Conservation (phyloP, 2,797 vertebrate species). For the Pangasius krempfi region DNA sequence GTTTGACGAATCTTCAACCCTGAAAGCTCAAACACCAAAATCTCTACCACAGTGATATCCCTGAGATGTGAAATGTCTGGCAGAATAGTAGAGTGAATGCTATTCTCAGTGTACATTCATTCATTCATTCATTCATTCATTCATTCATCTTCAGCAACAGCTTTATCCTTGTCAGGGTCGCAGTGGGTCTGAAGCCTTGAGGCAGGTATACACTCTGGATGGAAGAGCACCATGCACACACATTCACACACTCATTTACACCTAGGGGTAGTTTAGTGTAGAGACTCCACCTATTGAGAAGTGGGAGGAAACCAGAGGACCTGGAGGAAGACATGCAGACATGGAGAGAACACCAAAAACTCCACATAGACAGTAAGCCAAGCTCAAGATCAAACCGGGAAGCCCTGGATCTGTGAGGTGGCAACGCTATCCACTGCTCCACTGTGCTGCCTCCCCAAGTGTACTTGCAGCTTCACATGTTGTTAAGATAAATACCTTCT, state of each 20-base stretch:
- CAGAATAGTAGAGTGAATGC: neutral
- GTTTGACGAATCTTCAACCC: neutral
- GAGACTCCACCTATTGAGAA: neutral
- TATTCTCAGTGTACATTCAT: neutral
- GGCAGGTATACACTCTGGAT: neutral
- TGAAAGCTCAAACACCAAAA: neutral
- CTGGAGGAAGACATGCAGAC: neutral
- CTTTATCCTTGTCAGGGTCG: neutral
- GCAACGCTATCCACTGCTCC: neutral
- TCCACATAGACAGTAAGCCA: neutral
- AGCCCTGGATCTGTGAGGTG: neutral
- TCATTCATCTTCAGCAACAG: neutral
- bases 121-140: neutral
- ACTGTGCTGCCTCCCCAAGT: neutral
- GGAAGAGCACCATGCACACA: neutral
- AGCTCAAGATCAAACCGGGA: neutral
- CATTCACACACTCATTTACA: neutral
- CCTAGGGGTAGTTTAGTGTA: neutral
- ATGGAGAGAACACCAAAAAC: neutral
- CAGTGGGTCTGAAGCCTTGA: neutral
- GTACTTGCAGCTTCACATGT: neutral
- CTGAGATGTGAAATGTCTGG: neutral
- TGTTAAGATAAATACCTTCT: slow-evolving; percentile 82
- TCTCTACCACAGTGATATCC: neutral
- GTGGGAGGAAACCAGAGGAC: neutral